Conservation (phyloP, 2,888 invertebrate species). For the Nomada ruficornis region DNA sequence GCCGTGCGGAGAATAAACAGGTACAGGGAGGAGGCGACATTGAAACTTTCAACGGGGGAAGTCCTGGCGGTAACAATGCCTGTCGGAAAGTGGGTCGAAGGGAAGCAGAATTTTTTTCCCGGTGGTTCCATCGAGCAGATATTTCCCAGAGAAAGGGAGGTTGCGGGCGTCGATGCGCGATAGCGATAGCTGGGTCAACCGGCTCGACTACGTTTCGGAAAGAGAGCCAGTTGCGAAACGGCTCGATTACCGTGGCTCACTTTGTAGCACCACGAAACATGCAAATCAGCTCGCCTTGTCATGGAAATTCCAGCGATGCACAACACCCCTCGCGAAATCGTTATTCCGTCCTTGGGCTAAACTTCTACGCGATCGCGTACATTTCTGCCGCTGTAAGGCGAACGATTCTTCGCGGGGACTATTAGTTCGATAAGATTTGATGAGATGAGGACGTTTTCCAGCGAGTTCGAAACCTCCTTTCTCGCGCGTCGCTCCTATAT, state of each 20-base stretch:
- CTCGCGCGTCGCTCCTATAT: constrained; percentile 15
- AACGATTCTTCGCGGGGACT: constrained; percentile 8
- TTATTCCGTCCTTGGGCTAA: constrained; percentile 58
- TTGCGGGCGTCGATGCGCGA: background rate
- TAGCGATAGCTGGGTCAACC: constrained; percentile 23
- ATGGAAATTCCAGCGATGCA: constrained; percentile 52
- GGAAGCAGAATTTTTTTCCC: background rate
- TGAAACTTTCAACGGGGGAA: background rate
- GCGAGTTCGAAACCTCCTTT: background rate
- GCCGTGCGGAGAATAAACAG: background rate
- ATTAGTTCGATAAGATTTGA: constrained; percentile 40
- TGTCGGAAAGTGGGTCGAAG: constrained; percentile 11
- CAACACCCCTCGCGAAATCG: constrained; percentile 27
- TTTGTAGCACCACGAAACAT: constrained; percentile 50
- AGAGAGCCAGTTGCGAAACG: constrained; percentile 40
- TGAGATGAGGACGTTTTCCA: background rate
- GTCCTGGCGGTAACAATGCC: background rate
- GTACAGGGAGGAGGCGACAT: background rate
- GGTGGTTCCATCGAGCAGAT: constrained; percentile 3
- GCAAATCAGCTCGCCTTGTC: constrained; percentile 57
- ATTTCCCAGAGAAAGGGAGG: background rate
- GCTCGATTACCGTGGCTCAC: constrained; percentile 47
- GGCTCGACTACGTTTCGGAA: constrained; percentile 22
- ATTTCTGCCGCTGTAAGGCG: background rate
- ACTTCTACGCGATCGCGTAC: constrained; percentile 14